These are phyloP conservation scores for Drosophila albomicans DNA, from an alignment of 1,140 invertebrate species.

Conservation along the genomic window DNA sequence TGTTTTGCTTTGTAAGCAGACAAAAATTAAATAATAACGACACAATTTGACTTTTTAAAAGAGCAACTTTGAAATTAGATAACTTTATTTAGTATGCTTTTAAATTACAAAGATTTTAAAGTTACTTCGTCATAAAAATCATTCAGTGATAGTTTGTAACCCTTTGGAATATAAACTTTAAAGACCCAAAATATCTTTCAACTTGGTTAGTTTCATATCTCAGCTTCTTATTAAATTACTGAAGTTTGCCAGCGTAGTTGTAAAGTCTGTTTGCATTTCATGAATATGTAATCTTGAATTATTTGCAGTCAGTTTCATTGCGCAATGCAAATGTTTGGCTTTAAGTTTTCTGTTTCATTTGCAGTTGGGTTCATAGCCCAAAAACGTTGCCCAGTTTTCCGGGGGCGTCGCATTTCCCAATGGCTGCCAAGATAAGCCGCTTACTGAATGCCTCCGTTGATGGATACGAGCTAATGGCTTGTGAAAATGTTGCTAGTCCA, in stretches of 20 bases:
- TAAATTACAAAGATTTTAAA: too few species aligned
- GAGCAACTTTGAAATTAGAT: too few species aligned
- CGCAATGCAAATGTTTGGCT: slow-evolving; percentile 13
- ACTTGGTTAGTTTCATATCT: neutral
- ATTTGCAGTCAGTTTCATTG: slow-evolving; percentile 18
- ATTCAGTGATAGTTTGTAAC: too few species aligned
- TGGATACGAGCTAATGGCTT: slow-evolving; percentile 72
- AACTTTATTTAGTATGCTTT: too few species aligned
- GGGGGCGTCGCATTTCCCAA: neutral
- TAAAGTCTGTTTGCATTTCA: slow-evolving; percentile 5
- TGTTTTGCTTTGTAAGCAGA: neutral
- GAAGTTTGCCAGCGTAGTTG: neutral
- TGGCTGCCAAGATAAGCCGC: slow-evolving; percentile 62
- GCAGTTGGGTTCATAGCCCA: neutral
- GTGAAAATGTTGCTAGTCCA: slow-evolving; percentile 62
- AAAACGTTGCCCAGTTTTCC: slow-evolving; percentile 37
- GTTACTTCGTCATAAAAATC: too few species aligned
- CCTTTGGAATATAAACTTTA: too few species aligned
- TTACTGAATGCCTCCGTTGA: slow-evolving; percentile 54
- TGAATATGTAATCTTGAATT: slow-evolving; percentile 6
- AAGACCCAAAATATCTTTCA: too few species aligned
- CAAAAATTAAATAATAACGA: neutral
- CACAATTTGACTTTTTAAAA: neutral
- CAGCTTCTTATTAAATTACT: neutral
- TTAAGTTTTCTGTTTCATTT: slow-evolving; percentile 15